These are phyloP conservation scores for Malurus elegans DNA, from an alignment of 2,113 vertebrate species.

Conservation along the genomic window DNA sequence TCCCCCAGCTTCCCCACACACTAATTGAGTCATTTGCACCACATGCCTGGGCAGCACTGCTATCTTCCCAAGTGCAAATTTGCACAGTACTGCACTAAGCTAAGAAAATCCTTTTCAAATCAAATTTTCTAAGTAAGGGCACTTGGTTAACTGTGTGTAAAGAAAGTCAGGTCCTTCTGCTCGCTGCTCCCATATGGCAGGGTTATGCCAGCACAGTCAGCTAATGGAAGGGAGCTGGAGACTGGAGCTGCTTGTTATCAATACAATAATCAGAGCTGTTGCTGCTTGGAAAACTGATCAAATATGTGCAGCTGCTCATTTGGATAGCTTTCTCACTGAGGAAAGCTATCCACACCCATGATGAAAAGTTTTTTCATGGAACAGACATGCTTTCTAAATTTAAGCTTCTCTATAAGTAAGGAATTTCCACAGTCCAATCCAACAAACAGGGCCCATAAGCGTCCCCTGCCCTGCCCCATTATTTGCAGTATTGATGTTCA, in stretches of 20 bases:
- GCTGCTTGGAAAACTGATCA: neutral
- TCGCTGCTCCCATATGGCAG: neutral
- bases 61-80: neutral
- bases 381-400: neutral
- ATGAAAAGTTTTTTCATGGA: neutral
- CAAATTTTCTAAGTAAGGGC: neutral
- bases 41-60: neutral
- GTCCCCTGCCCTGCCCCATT: fast-evolving
- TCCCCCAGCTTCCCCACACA: too few species aligned
- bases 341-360: neutral
- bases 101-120: neutral
- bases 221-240: neutral
- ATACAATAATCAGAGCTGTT: neutral
- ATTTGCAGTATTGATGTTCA: neutral
- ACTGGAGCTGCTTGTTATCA: neutral
- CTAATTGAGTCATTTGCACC: fast-evolving
- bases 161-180: neutral
- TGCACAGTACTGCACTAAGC: neutral
- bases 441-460: neutral
- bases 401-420: neutral
- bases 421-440: neutral
- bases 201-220: neutral
- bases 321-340: neutral
- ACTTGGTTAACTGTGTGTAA: neutral
- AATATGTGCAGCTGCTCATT: neutral